Evolutionary conservation across 2,797 vertebrate genomes (phyloP).

Genomic region (Oophaga sylvatica): DNA sequence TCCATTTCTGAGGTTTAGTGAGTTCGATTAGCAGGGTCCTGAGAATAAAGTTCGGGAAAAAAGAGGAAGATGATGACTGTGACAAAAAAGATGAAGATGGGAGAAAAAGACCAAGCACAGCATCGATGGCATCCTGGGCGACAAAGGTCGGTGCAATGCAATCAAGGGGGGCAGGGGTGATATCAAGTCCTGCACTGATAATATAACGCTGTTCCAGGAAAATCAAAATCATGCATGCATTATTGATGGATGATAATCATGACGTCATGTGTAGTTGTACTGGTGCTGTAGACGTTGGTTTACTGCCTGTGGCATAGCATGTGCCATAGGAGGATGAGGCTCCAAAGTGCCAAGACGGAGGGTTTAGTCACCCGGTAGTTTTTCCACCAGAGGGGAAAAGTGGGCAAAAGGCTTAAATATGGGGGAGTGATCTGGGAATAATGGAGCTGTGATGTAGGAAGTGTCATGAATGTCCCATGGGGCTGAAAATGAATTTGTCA

Average conservation of each 20-base stretch:
- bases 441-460: neutral
- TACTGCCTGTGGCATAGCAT: neutral
- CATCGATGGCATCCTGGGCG: constrained; percentile 97
- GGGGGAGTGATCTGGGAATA: neutral
- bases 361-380: too few species aligned
- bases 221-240: too few species aligned
- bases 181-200: neutral
- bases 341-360: too few species aligned
- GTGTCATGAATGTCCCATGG: neutral
- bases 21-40: constrained; percentile 99
- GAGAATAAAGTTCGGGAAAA: constrained; percentile 99
- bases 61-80: constrained; percentile 93
- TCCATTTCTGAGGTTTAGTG: constrained; percentile 88
- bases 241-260: neutral
- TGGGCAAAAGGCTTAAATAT: neutral
- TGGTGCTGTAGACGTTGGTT: neutral
- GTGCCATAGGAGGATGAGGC: too few species aligned
- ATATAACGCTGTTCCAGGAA: neutral
- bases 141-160: constrained; percentile 85
- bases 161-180: neutral
- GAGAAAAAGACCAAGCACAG: constrained; percentile 99
- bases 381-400: too few species aligned
- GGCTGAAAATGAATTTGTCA: neutral
- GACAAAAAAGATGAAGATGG: constrained; percentile 98
- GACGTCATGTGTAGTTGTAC: neutral